These are phyloP conservation scores for Carollia perspicillata DNA, from an alignment of 2,113 vertebrate species.

Conservation along the genomic window DNA sequence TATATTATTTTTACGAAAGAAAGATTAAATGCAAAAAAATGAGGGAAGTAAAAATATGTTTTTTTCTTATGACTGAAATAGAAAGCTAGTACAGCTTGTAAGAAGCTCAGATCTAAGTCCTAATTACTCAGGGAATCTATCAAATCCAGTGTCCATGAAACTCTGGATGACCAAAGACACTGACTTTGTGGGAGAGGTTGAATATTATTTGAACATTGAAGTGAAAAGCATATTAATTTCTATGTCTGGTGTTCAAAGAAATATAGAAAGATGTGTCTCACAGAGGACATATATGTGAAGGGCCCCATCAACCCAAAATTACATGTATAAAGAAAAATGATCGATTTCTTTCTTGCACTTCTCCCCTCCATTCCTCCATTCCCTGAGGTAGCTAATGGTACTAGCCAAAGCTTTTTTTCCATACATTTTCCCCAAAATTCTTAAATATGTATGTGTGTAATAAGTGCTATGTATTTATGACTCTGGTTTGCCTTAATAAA, in stretches of 20 bases:
- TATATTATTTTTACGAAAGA: background rate
- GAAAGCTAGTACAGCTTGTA: background rate
- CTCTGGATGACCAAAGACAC: background rate
- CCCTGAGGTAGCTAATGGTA: background rate
- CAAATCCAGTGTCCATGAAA: background rate
- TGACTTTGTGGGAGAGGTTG: background rate
- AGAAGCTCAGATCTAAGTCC: background rate
- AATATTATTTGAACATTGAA: background rate
- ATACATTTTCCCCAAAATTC: background rate
- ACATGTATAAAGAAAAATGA: background rate
- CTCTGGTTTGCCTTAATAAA: background rate
- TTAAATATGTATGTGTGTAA: background rate
- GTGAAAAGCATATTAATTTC: background rate
- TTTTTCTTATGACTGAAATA: background rate
- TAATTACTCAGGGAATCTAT: background rate
- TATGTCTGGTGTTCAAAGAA: background rate
- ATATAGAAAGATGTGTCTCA: background rate
- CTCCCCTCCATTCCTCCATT: background rate
- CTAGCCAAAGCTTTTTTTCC: background rate
- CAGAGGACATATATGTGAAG: background rate
- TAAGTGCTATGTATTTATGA: background rate
- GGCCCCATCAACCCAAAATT: background rate
- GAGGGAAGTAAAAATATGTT: background rate
- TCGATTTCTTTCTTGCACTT: background rate
- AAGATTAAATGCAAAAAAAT: background rate